Base-by-base conservation (phyloP, 2,797 vertebrate species). In the Pangasius krempfi region DNA sequence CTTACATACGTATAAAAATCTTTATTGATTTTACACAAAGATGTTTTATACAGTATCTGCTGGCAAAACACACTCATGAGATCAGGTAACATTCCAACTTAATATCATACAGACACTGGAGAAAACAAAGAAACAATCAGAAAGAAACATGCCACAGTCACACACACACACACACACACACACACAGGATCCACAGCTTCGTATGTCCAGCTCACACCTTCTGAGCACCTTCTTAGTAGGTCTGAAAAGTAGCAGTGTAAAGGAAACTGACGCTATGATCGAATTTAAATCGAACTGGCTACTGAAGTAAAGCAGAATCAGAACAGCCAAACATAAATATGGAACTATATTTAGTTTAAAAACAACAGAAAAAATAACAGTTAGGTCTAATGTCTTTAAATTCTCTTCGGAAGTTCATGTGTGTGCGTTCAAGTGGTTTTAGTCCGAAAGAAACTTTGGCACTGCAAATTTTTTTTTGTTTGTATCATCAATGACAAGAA, bases 21-120 rank as follows among this genome's bases (percentile, higher is more conserved):
- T 94, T 95, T 93, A 94, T 94, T 94, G 91, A 93, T 94, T 93
- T 94, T 12, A 85, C 89, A 95, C 94, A 95, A 94, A 47, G 58
- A 64, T 12, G 40, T 40, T 80, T 86, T 79, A 81, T 89, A 89
- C 75, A 81, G 75, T 33, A 72, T 89, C 37, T 37, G 58, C 73
- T 60, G 50, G 30, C 56, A 44, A 62, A 81, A 86, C 60, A 62
- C 84, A 81, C 47, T 70, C 52, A 52, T 0, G 50, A 13, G 25
- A 80, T 60, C 56, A 60, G 13, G 22, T 30, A 54, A 58, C 44
- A 33, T 58, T 33, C 14, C 13, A 73, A 52, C 90, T 86, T 93
- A 92, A 92, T 94, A 94, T 94, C 93, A 94, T 93, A 94, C 93
- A 94, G 93, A 93, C 92, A 92, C 88, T 92, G 90, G 90, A 92